These are phyloP conservation scores for Stenurella melanura DNA, from an alignment of 2,888 invertebrate genomes.

Conservation along the genomic window DNA sequence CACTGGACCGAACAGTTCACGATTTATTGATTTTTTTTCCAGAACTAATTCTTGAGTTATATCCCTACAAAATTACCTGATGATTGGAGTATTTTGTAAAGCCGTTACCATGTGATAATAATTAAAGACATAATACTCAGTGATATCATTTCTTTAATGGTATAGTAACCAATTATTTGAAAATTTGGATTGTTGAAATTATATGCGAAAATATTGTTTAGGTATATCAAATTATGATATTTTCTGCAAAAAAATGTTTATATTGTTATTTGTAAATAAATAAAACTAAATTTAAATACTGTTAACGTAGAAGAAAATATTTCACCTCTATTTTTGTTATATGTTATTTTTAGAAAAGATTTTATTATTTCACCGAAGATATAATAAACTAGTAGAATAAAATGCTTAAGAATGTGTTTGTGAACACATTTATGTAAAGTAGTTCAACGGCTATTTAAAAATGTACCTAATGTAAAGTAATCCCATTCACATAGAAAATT, in stretches of 20 bases:
- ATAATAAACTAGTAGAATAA: slow-evolving; percentile 40
- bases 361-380: slow-evolving; percentile 17
- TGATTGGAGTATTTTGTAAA: neutral
- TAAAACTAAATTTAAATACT: slow-evolving; percentile 37
- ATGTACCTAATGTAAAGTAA: neutral
- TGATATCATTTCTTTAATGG: slow-evolving; percentile 41
- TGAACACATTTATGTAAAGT: slow-evolving; percentile 14
- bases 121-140: slow-evolving; percentile 43
- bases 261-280: slow-evolving; percentile 32
- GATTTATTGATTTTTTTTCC: too few species aligned
- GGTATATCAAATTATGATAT: slow-evolving; percentile 16
- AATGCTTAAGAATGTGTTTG: slow-evolving; percentile 41
- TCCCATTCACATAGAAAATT: slow-evolving; percentile 7
- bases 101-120: slow-evolving; percentile 41
- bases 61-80: too few species aligned
- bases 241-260: slow-evolving; percentile 40
- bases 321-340: slow-evolving; percentile 39
- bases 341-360: slow-evolving; percentile 22
- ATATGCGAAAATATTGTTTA: slow-evolving; percentile 26
- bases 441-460: slow-evolving; percentile 20
- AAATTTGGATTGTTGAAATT: slow-evolving; percentile 43
- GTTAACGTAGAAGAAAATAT: slow-evolving; percentile 13
- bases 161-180: slow-evolving; percentile 17
- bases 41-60: too few species aligned
- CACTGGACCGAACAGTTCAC: too few species aligned